Evolutionary conservation across 2,888 invertebrate species (phyloP).

Genomic region (Melanotus villosus): DNA sequence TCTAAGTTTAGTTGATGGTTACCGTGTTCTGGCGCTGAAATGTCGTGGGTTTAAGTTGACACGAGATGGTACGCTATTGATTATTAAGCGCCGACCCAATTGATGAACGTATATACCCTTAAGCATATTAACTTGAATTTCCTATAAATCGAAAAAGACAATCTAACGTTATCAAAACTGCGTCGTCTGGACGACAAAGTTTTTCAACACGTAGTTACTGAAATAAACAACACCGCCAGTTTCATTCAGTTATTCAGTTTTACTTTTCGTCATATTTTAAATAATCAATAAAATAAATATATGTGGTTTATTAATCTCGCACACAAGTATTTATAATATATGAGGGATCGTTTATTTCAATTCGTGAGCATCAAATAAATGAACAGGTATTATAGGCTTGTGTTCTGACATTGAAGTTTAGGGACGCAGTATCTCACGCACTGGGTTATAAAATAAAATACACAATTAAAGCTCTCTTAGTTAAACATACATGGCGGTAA

Average conservation of each 20-base stretch:
- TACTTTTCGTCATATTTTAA: no score
- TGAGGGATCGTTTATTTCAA: conserved; percentile 56
- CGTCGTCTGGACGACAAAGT: no score
- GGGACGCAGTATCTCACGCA: conserved; percentile 56
- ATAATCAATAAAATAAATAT: no score
- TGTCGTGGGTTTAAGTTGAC: conserved; percentile 39
- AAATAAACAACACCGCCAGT: no score
- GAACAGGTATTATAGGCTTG: conserved; percentile 55
- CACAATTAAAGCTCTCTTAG: conserved; percentile 56
- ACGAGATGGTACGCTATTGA: conserved; percentile 44
- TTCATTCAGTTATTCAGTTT: no score
- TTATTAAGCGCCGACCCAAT: conserved; percentile 26
- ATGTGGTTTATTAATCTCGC: not conserved
- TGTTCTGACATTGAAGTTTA: conserved; percentile 56
- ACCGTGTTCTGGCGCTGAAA: conserved; percentile 45
- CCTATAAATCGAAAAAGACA: no score
- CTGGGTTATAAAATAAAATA: conserved; percentile 59
- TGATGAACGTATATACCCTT: conserved; percentile 6
- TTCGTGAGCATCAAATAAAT: conserved; percentile 58
- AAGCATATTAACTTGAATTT: not conserved
- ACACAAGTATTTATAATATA: conserved; percentile 41
- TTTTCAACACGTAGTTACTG: no score
- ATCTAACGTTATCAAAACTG: no score
- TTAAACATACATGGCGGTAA: conserved; percentile 45
- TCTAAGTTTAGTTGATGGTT: conserved; percentile 51